Percentiles rank a stretch among this genome's conserved stretches.
Evolutionary conservation across 2,113 vertebrate species (phyloP).

Genomic region (Macaca fascicularis): T2T-MFA8v1.1 NC_088388.1:23507501-23508000

Average conservation of each 20-base stretch:
- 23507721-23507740: background rate
- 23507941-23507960: background rate
- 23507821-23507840: background rate
- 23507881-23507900: background rate
- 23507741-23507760: background rate
- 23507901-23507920: background rate
- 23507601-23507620: background rate
- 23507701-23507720: background rate
- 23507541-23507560: background rate
- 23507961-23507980: background rate
- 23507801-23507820: background rate
- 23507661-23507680: rapidly evolving
- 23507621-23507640: background rate
- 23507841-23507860: background rate
- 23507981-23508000: background rate
- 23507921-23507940: background rate
- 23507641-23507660: background rate
- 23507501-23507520: background rate
- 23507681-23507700: background rate
- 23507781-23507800: background rate
- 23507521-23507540: background rate
- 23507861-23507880: background rate
- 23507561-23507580: background rate
- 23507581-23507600: background rate
- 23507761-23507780: background rate